Percentiles rank a stretch among this genome's conserved stretches.
Conservation (phyloP, 2,888 invertebrate species). For the Eristalis arbustorum region DNA sequence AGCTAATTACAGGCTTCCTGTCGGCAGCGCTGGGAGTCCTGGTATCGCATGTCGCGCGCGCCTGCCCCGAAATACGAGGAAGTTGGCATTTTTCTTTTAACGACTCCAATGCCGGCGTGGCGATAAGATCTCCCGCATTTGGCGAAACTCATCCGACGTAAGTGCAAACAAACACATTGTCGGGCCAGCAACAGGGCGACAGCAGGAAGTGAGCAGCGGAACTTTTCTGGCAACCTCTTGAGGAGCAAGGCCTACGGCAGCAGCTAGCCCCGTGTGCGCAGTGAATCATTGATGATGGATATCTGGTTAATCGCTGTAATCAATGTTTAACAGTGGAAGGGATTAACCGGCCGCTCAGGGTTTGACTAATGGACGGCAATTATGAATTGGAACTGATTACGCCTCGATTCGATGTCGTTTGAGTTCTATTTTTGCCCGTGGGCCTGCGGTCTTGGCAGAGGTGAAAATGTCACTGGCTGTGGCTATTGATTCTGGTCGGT, state of each 20-base stretch:
- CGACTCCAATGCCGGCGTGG: constrained; percentile 22
- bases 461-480: constrained; percentile 3
- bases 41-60: constrained; percentile 55
- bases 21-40: constrained; percentile 48
- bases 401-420: not conserved
- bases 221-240: constrained; percentile 10
- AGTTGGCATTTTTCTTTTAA: constrained; percentile 58
- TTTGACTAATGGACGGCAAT: constrained; percentile 16
- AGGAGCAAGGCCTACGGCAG: not conserved
- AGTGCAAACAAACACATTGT: constrained; percentile 13
- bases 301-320: constrained; percentile 34
- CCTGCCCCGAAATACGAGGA: constrained; percentile 21
- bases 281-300: constrained; percentile 48
- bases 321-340: constrained; percentile 33
- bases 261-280: not conserved
- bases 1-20: constrained; percentile 60
- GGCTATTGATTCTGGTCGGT: not conserved
- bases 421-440: not conserved
- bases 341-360: constrained; percentile 1
- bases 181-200: not conserved
- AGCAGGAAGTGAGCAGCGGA: not conserved
- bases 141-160: constrained; percentile 22
- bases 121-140: constrained; percentile 42
- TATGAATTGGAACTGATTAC: constrained; percentile 38
- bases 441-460: not conserved